Evolutionary conservation across 1,140 invertebrate genomes (phyloP).

Genomic region (Trypoxylus dichotomus): DNA sequence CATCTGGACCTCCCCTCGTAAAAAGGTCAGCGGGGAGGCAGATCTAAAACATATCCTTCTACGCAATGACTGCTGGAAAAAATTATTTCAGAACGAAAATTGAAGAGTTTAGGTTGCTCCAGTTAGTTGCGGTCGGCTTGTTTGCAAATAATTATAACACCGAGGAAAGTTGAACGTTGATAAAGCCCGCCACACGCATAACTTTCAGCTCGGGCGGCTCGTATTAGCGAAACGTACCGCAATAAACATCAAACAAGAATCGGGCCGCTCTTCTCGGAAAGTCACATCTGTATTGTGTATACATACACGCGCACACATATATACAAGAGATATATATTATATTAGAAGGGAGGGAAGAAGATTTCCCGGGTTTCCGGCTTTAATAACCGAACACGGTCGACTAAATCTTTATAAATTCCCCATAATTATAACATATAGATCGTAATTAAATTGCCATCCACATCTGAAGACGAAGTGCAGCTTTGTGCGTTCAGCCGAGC

Average conservation of each 20-base stretch:
- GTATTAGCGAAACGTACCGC: constrained; percentile 44
- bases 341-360: constrained; percentile 32
- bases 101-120: neutral
- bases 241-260: constrained; percentile 48
- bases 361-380: constrained; percentile 35
- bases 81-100: neutral
- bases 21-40: no score
- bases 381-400: constrained; percentile 49
- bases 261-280: neutral
- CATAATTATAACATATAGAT: constrained; percentile 53
- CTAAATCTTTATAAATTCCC: constrained; percentile 52
- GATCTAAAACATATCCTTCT: no score
- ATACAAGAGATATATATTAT: constrained; percentile 23
- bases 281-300: neutral
- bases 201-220: constrained; percentile 36
- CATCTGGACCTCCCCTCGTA: no score
- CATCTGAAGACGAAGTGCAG: constrained; percentile 47
- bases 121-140: constrained; percentile 27
- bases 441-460: constrained; percentile 53
- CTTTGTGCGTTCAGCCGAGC: constrained; percentile 45
- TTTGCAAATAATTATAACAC: constrained; percentile 43
- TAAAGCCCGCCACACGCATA: constrained; percentile 28
- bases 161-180: constrained; percentile 10
- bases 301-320: neutral
- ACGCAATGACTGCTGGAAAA: no score